phyloP scores from a whole-genome alignment of 1,140 invertebrate species.

The Eumeta japonica region DNA sequence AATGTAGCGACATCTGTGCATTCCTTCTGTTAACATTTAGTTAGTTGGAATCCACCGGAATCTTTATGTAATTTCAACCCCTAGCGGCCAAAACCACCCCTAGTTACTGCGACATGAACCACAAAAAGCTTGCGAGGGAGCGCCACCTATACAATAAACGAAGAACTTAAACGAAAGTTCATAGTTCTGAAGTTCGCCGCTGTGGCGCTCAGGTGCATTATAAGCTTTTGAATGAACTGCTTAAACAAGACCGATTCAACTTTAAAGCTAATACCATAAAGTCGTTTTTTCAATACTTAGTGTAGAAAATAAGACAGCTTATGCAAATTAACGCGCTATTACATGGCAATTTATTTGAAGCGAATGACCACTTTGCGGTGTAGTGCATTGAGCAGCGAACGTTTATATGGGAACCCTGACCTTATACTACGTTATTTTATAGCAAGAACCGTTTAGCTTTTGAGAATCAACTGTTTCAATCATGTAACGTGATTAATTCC shows the following conservation, averaged over 20 bases:
- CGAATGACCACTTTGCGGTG: conserved; percentile 59
- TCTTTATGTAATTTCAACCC: too few relatives aligned
- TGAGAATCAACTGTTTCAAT: conserved; percentile 50
- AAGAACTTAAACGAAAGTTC: conserved; percentile 37
- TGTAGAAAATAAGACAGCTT: too few relatives aligned
- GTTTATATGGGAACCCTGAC: conserved; percentile 57
- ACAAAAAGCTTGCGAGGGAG: too few relatives aligned
- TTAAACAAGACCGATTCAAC: too few relatives aligned
- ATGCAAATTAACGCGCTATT: conserved; percentile 59
- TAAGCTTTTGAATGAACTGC: conserved; percentile 51
- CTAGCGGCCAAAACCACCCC: conserved; percentile 21
- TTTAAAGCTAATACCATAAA: too few relatives aligned
- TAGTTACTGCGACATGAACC: conserved; percentile 5
- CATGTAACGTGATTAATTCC: conserved; percentile 40
- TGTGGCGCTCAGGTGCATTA: too few relatives aligned
- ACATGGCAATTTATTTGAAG: conserved; percentile 60
- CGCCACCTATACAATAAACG: conserved; percentile 44
- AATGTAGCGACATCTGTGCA: conserved; percentile 30
- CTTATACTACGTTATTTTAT: conserved; percentile 59
- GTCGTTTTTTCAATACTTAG: too few relatives aligned
- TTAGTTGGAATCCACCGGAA: too few relatives aligned
- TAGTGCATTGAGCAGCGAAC: conserved; percentile 55
- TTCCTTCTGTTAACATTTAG: conserved; percentile 10
- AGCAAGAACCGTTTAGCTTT: conserved; percentile 47
- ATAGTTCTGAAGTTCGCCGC: conserved; percentile 31